These are phyloP conservation scores for Cryptocephalus primarius DNA, from an alignment of 2,888 invertebrate genomes.

Conservation along the genomic window DNA sequence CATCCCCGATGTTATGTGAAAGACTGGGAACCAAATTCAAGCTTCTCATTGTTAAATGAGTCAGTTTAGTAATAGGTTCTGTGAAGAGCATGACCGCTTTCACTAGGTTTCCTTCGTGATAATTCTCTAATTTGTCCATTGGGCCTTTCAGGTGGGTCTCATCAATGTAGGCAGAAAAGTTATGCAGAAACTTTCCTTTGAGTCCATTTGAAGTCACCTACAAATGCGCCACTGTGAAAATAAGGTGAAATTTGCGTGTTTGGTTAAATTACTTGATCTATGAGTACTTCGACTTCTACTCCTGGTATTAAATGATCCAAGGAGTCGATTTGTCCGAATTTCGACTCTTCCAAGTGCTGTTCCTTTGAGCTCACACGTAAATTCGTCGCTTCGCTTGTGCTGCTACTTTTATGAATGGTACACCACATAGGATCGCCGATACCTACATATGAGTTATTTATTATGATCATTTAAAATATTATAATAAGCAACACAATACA, in stretches of 20 bases:
- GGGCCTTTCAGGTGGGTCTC: conserved; percentile 37
- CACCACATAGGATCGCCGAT: conserved; percentile 51
- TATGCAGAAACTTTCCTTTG: conserved; percentile 42
- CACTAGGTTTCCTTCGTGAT: conserved; percentile 41
- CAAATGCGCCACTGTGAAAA: not conserved
- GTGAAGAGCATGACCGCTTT: conserved; percentile 54
- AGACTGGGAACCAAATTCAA: conserved; percentile 12
- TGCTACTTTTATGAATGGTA: conserved; percentile 40
- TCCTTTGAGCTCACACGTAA: conserved; percentile 40
- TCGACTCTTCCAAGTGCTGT: conserved; percentile 27
- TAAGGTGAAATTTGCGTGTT: not conserved
- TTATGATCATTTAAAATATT: not conserved
- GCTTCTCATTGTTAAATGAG: conserved; percentile 46
- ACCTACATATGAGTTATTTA: conserved; percentile 32
- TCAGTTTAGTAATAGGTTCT: conserved; percentile 56
- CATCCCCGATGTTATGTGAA: conserved; percentile 14
- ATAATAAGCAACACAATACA: conserved; percentile 5
- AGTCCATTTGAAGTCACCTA: conserved; percentile 36
- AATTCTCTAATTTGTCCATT: conserved; percentile 25
- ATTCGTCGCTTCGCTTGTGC: conserved; percentile 37
- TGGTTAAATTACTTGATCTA: conserved; percentile 39
- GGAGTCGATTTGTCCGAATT: conserved; percentile 22
- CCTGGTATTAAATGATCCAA: conserved; percentile 38
- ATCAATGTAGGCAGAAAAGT: conserved; percentile 43
- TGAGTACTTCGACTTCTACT: conserved; percentile 42